Conservation (phyloP, 2,888 invertebrate species). For the Plagodis pulveraria region DNA sequence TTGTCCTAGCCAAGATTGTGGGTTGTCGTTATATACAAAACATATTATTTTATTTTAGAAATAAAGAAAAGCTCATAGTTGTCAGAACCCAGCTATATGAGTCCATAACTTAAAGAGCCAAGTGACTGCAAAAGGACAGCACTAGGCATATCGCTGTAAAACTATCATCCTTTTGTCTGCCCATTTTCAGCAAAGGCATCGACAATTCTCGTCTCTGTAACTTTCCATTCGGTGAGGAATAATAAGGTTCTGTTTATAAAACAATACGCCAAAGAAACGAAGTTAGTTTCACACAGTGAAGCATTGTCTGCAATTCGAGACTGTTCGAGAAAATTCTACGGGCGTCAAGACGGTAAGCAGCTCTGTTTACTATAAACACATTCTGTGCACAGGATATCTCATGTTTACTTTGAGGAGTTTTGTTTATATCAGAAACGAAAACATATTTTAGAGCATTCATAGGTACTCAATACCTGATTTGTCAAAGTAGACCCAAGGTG, state of each 20-base stretch:
- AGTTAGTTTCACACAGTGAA: slow-evolving; percentile 39
- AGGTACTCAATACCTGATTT: too few relatives aligned
- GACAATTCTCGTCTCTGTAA: slow-evolving; percentile 44
- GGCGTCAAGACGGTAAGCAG: slow-evolving; percentile 21
- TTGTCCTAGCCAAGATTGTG: too few relatives aligned
- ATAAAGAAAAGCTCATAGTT: too few relatives aligned
- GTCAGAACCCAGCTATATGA: too few relatives aligned
- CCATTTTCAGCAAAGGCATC: slow-evolving; percentile 6
- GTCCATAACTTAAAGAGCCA: too few relatives aligned
- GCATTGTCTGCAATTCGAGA: slow-evolving; percentile 44
- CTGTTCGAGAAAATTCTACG: slow-evolving; percentile 53
- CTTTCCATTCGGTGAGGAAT: slow-evolving; percentile 63
- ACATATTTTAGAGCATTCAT: too few relatives aligned
- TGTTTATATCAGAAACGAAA: background rate
- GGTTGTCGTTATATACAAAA: too few relatives aligned
- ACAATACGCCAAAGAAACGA: slow-evolving; percentile 55
- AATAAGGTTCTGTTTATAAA: slow-evolving; percentile 71
- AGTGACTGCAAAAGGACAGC: too few relatives aligned
- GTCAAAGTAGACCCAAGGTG: too few relatives aligned
- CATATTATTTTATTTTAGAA: too few relatives aligned
- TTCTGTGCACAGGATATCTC: slow-evolving; percentile 1
- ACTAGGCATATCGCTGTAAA: too few relatives aligned
- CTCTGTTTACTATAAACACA: slow-evolving; percentile 21
- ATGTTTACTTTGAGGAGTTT: background rate
- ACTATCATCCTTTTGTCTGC: too few relatives aligned